Base-by-base conservation (phyloP, 2,797 vertebrate species). In the Mus minutoides region DNA sequence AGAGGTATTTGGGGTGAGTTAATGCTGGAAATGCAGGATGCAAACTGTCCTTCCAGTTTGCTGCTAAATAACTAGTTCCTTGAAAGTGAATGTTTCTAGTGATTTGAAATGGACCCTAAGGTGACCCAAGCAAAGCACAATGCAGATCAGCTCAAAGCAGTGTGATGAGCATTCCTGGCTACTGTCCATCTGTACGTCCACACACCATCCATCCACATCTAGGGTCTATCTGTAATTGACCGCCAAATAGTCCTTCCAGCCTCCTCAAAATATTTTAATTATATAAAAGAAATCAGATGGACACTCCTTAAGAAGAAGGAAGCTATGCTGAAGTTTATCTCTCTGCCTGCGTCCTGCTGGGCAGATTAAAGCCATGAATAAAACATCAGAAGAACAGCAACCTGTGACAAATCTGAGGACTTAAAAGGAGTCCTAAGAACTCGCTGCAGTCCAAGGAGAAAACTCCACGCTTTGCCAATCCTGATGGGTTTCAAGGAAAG, bases 251-350 rank as follows among this genome's bases (percentile, higher is more conserved):
- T 82, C 52, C 56, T 85, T 92, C 91, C 76, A 9, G 12, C 10
- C 52, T 46, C 46, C 43, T 85, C n/a, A 49, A 78, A 93, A 84
- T 84, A 94, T 87, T 96, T 96, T 80, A 73, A 76, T 94, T 96
- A 37, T 90, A 34, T 86, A 54, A 90, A 92, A 88, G 67, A 88
- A 82, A 83, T 49, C 94, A 95, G 54, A 94, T 26, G 88, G 40
- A 76, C 17, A 93, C 83, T 90, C 94, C 46, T 34, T 49, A 43
- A 71, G 67, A 92, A 94, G 17, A 12, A 88, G 54, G 52, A 93
- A 82, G 26, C 73, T 31, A n/a, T 40, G 16, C 13, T 56, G 75
- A 94, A 88, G 49, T 29, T 10, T 43, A 56, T 3, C 13, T 24
- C 29, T 54, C 52, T 95, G 62, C 71, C 52, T 83, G 26, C 3